phyloP scores from a whole-genome alignment of 1,140 invertebrate species.

The Papilio dardanus region DNA sequence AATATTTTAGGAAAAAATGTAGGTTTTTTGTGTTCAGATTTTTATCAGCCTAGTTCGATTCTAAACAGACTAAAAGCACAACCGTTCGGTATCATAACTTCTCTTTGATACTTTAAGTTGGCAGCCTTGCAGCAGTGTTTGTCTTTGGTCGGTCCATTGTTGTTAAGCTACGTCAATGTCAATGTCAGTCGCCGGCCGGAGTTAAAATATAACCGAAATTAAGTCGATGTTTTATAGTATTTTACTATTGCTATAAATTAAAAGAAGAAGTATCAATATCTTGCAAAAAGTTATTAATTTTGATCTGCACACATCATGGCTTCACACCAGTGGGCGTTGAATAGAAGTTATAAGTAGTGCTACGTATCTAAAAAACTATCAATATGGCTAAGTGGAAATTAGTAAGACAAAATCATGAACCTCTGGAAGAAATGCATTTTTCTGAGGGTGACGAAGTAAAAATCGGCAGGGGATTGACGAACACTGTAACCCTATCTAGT shows the following conservation, averaged over 20 bases:
- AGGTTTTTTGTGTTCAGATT: not conserved
- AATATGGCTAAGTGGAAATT: conserved; percentile 74
- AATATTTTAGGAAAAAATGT: no score
- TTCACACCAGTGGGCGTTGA: not conserved
- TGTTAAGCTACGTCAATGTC: not conserved
- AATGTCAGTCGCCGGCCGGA: not conserved
- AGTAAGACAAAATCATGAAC: conserved; percentile 59
- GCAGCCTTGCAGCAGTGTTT: not conserved
- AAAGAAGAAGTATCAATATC: not conserved
- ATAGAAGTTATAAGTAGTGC: not conserved
- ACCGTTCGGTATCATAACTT: not conserved
- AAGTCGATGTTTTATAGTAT: not conserved
- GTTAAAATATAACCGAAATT: not conserved
- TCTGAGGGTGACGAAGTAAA: conserved; percentile 60
- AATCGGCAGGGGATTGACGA: conserved; percentile 62
- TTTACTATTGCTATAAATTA: not conserved
- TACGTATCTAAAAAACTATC: not conserved
- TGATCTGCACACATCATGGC: not conserved
- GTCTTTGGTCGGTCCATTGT: not conserved
- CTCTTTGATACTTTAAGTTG: not conserved
- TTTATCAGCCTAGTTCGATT: not conserved
- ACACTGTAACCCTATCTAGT: conserved; percentile 64
- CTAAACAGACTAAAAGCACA: not conserved
- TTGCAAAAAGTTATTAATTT: not conserved
- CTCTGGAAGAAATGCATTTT: conserved; percentile 56